Conservation (phyloP, 2,888 invertebrate genomes). For the Ariolimax columbianus region DNA sequence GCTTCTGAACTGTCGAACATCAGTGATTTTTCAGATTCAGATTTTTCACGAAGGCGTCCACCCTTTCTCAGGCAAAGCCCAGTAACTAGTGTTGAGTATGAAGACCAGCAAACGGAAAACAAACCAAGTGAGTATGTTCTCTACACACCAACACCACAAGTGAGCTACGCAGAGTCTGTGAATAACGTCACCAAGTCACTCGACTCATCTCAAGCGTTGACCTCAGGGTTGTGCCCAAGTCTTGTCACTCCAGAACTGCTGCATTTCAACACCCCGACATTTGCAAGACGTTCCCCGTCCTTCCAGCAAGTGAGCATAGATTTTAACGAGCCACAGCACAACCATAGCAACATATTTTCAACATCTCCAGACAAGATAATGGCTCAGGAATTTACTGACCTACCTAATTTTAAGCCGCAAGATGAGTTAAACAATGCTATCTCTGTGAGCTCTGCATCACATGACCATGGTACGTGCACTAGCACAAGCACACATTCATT, state of each 20-base stretch:
- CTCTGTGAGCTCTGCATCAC: not conserved
- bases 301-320: not conserved
- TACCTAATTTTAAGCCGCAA: not conserved
- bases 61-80: conserved; percentile 31
- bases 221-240: not conserved
- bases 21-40: conserved; percentile 31
- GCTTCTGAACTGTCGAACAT: conserved; percentile 20
- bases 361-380: not conserved
- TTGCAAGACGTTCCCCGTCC: conserved; percentile 3
- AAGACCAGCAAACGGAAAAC: not conserved
- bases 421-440: not conserved
- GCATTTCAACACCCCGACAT: conserved; percentile 20
- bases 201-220: not conserved
- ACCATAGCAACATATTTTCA: not conserved
- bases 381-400: not conserved
- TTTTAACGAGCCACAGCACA: not conserved
- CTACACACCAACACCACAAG: not conserved
- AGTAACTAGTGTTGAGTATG: conserved; percentile 18
- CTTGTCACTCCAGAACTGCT: conserved; percentile 31
- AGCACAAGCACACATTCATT: not conserved
- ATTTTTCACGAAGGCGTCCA: conserved; percentile 25
- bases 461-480: not conserved
- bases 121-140: not conserved
- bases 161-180: not conserved
- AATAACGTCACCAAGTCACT: not conserved